phyloP scores from a whole-genome alignment of 2,888 invertebrate genomes.

The Meliscaeva auricollis region DNA sequence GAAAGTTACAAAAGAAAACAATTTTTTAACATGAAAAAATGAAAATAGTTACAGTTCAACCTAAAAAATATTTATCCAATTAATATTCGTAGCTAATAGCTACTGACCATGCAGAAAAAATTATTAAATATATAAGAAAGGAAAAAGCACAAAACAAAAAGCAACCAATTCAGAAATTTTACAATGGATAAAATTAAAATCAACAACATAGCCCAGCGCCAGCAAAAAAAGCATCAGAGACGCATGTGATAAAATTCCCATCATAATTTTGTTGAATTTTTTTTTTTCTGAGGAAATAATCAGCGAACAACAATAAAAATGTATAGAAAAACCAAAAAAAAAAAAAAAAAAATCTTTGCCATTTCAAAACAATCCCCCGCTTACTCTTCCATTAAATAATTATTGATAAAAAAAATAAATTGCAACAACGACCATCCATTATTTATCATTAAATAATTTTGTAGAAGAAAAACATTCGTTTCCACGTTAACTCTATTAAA shows the following conservation, averaged over 20 bases:
- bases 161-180: neutral
- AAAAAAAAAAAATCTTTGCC: too few species aligned
- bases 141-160: neutral
- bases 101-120: too few species aligned
- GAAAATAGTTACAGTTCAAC: too few species aligned
- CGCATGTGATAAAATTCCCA: conserved; percentile 45
- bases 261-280: neutral
- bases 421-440: conserved; percentile 7
- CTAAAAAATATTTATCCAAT: too few species aligned
- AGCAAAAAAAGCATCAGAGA: neutral
- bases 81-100: too few species aligned
- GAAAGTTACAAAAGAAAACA: too few species aligned
- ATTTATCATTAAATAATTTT: conserved; percentile 40
- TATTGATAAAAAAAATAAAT: neutral
- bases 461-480: conserved; percentile 18
- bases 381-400: neutral
- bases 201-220: neutral
- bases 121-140: too few species aligned
- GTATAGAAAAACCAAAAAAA: too few species aligned
- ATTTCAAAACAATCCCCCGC: too few species aligned
- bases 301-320: too few species aligned
- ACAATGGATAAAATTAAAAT: conserved; percentile 6
- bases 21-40: too few species aligned
- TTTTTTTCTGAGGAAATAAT: too few species aligned
- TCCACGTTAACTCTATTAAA: neutral